phyloP scores from a whole-genome alignment of 2,888 invertebrate species.

The Crematogaster levior region DNA sequence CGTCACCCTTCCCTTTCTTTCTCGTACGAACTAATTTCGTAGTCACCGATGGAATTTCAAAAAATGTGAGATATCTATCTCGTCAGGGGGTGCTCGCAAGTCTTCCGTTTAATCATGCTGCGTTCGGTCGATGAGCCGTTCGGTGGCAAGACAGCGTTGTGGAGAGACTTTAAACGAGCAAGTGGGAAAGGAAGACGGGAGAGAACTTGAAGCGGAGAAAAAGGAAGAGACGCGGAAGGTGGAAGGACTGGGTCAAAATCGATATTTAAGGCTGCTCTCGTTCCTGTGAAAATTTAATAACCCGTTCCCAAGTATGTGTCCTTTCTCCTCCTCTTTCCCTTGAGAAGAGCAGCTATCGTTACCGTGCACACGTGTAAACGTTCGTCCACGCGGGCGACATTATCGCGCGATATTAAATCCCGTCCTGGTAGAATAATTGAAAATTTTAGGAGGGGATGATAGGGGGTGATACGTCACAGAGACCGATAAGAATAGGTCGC shows the following conservation, averaged over 20 bases:
- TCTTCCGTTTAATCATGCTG: conserved; percentile 59
- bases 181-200: conserved; percentile 31
- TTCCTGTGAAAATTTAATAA: conserved; percentile 82
- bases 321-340: background rate
- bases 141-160: conserved; percentile 57
- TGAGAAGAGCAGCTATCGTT: conserved; percentile 72
- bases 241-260: conserved; percentile 72
- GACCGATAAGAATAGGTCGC: conserved; percentile 61
- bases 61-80: conserved; percentile 65
- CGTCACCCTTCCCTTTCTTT: conserved; percentile 19
- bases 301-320: conserved; percentile 73
- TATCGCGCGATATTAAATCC: conserved; percentile 80
- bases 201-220: conserved; percentile 30
- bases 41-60: conserved; percentile 62
- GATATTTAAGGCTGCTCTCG: conserved; percentile 80
- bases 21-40: conserved; percentile 70
- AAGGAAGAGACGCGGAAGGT: conserved; percentile 16
- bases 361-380: conserved; percentile 77
- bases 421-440: conserved; percentile 79
- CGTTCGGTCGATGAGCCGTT: conserved; percentile 57
- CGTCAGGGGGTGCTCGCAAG: conserved; percentile 14
- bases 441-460: conserved; percentile 66
- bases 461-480: conserved; percentile 39
- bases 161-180: conserved; percentile 55
- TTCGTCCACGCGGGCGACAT: conserved; percentile 71